These are phyloP conservation scores for Alviniconcha strummeri DNA, from an alignment of 2,888 invertebrate species.

Conservation along the genomic window DNA sequence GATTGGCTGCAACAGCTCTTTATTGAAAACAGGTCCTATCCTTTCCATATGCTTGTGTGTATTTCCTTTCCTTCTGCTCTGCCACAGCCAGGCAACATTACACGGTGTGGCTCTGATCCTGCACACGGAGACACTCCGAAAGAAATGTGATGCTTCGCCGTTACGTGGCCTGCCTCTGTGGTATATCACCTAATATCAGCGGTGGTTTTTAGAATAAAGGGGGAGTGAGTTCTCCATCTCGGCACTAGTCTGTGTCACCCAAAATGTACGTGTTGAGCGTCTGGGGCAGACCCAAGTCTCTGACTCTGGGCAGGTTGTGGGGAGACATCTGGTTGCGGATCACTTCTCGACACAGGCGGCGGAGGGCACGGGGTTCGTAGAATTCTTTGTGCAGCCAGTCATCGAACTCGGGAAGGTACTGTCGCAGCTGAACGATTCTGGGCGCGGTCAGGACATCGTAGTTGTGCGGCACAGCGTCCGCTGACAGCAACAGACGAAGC, in stretches of 20 bases:
- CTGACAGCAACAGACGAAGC: conserved; percentile 36
- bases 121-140: no score
- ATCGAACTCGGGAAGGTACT: conserved; percentile 35
- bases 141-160: no score
- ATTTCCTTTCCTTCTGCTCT: no score
- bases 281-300: conserved; percentile 32
- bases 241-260: conserved; percentile 3
- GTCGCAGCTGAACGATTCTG: conserved; percentile 30
- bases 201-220: no score
- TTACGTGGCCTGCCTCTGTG: no score
- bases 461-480: conserved; percentile 23
- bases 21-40: no score
- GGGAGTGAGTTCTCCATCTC: no score
- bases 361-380: conserved; percentile 29
- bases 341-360: conserved; percentile 35
- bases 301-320: conserved; percentile 14
- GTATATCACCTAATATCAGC: no score
- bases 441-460: conserved; percentile 33
- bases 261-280: conserved; percentile 38
- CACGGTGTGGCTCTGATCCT: no score
- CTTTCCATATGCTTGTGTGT: no score
- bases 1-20: no score
- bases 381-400: conserved; percentile 40
- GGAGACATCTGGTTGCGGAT: conserved; percentile 34
- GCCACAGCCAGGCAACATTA: no score